Conservation (phyloP, 2,888 invertebrate species). For the Melieria picta region DNA sequence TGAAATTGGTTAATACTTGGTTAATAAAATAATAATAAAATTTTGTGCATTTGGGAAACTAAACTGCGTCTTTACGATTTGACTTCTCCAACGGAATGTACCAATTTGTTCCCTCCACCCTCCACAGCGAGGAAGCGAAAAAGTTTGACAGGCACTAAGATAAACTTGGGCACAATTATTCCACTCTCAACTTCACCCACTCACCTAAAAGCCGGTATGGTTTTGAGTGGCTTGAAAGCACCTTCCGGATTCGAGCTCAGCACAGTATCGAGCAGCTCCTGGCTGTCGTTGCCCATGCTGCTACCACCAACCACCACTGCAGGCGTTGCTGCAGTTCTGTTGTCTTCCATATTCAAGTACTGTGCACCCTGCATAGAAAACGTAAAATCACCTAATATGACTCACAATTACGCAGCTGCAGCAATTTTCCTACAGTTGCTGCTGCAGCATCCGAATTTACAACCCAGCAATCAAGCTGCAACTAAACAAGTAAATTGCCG, state of each 20-base stretch:
- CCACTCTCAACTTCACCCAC: background rate
- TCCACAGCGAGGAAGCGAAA: too few relatives aligned
- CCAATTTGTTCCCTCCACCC: too few relatives aligned
- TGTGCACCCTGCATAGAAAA: slow-evolving; percentile 49
- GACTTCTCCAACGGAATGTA: too few relatives aligned
- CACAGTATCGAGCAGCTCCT: slow-evolving; percentile 60
- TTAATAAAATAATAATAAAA: too few relatives aligned
- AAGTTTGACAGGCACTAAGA: too few relatives aligned
- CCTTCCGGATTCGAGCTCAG: slow-evolving; percentile 55
- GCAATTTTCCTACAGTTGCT: background rate
- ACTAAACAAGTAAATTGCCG: too few relatives aligned
- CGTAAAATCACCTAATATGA: background rate
- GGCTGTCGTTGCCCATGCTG: slow-evolving; percentile 49
- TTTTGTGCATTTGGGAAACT: too few relatives aligned
- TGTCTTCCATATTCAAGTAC: slow-evolving; percentile 47
- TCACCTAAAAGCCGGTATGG: slow-evolving; percentile 62
- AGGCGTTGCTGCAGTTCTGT: slow-evolving; percentile 37
- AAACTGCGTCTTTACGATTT: too few relatives aligned
- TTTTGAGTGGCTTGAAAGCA: slow-evolving; percentile 58
- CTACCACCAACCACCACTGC: slow-evolving; percentile 40
- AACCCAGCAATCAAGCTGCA: too few relatives aligned
- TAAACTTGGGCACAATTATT: too few relatives aligned
- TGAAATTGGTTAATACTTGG: too few relatives aligned
- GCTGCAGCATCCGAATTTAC: too few relatives aligned
- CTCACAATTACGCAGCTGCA: background rate